Evolutionary conservation across 2,113 vertebrate species (phyloP).

Genomic region (Excalfactoria chinensis): DNA sequence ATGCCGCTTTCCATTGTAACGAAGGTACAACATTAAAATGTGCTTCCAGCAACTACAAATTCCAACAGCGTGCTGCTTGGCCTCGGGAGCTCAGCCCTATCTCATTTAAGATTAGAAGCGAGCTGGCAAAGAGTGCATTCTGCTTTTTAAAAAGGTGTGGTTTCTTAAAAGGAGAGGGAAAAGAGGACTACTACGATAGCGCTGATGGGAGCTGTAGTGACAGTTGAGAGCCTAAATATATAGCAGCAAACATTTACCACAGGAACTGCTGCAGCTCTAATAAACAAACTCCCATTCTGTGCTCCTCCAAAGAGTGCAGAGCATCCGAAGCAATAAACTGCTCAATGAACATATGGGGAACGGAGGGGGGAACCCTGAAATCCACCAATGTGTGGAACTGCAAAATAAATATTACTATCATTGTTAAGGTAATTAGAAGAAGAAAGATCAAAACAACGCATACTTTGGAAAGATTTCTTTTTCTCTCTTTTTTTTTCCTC

Average conservation of each 20-base stretch:
- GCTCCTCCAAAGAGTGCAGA: background rate
- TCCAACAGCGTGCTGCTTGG: background rate
- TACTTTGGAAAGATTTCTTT: constrained; percentile 5
- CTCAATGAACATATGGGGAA: constrained; percentile 54
- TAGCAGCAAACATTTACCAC: constrained; percentile 16
- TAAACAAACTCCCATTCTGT: constrained; percentile 5
- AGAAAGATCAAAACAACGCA: constrained; percentile 48
- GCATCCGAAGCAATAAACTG: constrained; percentile 19
- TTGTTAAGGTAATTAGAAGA: constrained; percentile 58
- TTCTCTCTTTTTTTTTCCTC: background rate
- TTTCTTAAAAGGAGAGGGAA: constrained; percentile 59
- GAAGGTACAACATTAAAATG: constrained; percentile 3
- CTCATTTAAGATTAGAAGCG: constrained; percentile 63
- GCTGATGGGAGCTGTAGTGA: constrained; percentile 19
- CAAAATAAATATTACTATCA: constrained; percentile 67
- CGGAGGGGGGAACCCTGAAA: constrained; percentile 22
- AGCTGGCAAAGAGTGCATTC: constrained; percentile 37
- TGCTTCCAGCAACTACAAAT: constrained; percentile 1
- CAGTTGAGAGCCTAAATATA: constrained; percentile 41
- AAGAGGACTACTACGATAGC: constrained; percentile 32
- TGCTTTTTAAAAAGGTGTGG: constrained; percentile 60
- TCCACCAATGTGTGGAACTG: constrained; percentile 42
- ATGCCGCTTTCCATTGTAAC: constrained; percentile 15
- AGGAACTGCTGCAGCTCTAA: constrained; percentile 45
- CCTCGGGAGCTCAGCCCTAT: constrained; percentile 32